phyloP scores from a whole-genome alignment of 1,140 invertebrate genomes.

The Macrotrachela quadricornifera region DNA sequence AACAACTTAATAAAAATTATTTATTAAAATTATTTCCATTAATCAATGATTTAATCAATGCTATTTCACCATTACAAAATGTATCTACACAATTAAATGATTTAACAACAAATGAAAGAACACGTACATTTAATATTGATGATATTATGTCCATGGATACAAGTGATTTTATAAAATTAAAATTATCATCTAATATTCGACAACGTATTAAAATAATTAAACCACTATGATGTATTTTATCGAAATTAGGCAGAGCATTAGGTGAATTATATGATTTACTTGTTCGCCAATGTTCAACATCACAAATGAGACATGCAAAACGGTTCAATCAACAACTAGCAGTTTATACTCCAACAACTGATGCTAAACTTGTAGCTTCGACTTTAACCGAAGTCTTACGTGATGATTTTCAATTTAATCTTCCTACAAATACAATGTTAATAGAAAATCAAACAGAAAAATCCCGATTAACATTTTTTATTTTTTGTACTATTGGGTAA shows the following conservation, averaged over 20 bases:
- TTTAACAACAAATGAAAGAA: neutral
- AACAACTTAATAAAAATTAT: conserved; percentile 47
- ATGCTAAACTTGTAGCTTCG: conserved; percentile 44
- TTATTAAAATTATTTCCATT: conserved; percentile 43
- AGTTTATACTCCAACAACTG: conserved; percentile 38
- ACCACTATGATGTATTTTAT: conserved; percentile 54
- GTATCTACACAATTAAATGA: neutral
- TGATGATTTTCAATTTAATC: neutral
- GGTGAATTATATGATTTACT: conserved; percentile 62
- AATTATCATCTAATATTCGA: conserved; percentile 11
- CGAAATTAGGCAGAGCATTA: conserved; percentile 51
- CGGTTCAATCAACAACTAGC: neutral
- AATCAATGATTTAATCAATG: neutral
- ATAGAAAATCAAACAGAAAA: neutral
- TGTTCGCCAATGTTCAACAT: conserved; percentile 59
- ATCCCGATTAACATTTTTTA: conserved; percentile 54
- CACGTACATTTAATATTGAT: too few relatives aligned
- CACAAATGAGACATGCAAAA: neutral
- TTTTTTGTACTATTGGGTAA: too few relatives aligned
- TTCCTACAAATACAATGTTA: conserved; percentile 5
- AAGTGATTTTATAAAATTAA: too few relatives aligned
- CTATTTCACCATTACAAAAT: neutral
- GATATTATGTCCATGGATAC: too few relatives aligned
- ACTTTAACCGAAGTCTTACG: neutral
- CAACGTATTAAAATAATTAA: conserved; percentile 42